These are phyloP conservation scores for Rhipidura dahli DNA, from an alignment of 2,113 vertebrate genomes.

Conservation along the genomic window DNA sequence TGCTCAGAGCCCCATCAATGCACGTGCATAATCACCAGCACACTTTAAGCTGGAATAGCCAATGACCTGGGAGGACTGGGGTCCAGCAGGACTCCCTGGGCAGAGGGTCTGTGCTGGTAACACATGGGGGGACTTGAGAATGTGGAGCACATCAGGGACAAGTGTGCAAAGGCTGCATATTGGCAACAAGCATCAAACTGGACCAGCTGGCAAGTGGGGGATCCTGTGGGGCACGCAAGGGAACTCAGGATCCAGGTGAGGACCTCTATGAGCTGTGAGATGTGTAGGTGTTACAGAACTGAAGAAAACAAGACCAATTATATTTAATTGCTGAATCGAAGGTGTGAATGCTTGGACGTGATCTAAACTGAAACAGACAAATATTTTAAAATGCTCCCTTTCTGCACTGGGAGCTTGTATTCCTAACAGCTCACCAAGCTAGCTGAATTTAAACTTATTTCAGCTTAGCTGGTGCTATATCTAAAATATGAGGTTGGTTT, in stretches of 20 bases:
- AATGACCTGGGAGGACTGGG: too few species aligned
- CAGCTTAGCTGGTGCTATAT: background rate
- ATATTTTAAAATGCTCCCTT: background rate
- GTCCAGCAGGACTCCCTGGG: background rate
- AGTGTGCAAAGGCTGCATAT: fast-evolving
- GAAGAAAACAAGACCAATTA: background rate
- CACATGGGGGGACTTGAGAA: fast-evolving
- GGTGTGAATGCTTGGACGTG: background rate
- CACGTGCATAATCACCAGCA: fast-evolving
- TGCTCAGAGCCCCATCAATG: background rate
- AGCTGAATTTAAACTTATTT: background rate
- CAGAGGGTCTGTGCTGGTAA: too few species aligned
- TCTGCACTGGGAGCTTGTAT: background rate
- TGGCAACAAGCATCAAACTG: background rate
- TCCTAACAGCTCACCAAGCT: background rate
- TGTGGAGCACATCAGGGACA: background rate
- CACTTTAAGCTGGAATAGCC: background rate
- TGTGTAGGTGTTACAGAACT: background rate
- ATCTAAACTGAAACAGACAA: background rate
- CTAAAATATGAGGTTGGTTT: background rate
- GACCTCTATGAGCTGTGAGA: background rate
- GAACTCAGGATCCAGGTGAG: background rate
- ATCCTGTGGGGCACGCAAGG: background rate
- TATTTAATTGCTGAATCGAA: background rate
- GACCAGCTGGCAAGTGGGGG: background rate